A percentile compares a stretch with the other conserved stretches of the same genome.
phyloP scores from a whole-genome alignment of 1,140 invertebrate species.

The Drosophila watanabei region DNA sequence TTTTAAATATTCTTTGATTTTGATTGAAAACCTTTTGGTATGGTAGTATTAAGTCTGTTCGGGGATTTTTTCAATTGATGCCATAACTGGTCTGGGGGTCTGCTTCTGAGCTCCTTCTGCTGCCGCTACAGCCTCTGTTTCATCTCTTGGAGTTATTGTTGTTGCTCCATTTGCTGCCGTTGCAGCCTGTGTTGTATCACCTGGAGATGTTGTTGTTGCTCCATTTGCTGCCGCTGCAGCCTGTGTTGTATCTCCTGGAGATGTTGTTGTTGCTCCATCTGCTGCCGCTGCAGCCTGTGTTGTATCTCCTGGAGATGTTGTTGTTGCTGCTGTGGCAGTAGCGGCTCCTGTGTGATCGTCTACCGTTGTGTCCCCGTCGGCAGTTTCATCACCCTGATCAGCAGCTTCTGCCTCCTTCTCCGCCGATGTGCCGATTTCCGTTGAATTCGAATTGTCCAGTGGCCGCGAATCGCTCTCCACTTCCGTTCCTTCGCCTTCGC shows the following conservation, averaged over 20 bases:
- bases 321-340: no score
- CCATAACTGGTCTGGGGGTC: no score
- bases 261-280: no score
- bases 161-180: no score
- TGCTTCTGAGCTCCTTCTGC: not conserved
- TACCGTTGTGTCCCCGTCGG: no score
- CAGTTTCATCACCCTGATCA: not conserved
- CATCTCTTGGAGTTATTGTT: not conserved
- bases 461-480: conserved; percentile 64
- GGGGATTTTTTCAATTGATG: not conserved
- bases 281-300: no score
- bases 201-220: not conserved
- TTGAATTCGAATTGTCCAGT: conserved; percentile 62
- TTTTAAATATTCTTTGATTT: not conserved
- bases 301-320: no score
- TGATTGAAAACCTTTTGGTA: not conserved
- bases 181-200: not conserved
- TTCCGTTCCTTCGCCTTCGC: not conserved
- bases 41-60: not conserved
- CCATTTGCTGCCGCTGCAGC: not conserved
- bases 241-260: no score
- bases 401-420: not conserved
- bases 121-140: no score
- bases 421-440: conserved; percentile 43
- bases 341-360: no score